Evolutionary conservation across 92 coral and sea anemone species (phyloP).

Genomic region (Montipora capitata): DNA sequence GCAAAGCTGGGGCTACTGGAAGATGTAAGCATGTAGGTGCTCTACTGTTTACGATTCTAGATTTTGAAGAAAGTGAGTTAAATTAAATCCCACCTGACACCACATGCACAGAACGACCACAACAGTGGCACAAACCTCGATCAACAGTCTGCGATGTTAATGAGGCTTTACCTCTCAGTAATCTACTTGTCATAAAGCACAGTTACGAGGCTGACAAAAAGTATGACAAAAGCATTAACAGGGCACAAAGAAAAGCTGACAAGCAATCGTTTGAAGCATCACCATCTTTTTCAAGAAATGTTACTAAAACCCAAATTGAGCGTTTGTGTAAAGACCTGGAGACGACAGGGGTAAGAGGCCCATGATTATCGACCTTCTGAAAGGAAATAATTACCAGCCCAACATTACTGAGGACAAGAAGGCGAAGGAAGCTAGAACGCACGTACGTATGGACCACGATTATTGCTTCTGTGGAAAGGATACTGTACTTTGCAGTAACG

Average conservation of each 20-base stretch:
- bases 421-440: not conserved
- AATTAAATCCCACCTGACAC: slow-evolving; percentile 35
- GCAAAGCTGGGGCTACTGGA: slow-evolving; percentile 61
- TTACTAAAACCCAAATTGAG: slow-evolving; percentile 44
- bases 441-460: not conserved
- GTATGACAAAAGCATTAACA: slow-evolving; percentile 20
- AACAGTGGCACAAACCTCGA: slow-evolving; percentile 65
- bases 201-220: slow-evolving; percentile 63
- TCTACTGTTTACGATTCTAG: slow-evolving; percentile 49
- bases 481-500: too few species aligned
- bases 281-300: slow-evolving; percentile 56
- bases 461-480: not conserved
- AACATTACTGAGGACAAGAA: not conserved
- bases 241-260: slow-evolving; percentile 38
- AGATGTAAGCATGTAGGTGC: slow-evolving; percentile 64
- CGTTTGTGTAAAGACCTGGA: slow-evolving; percentile 26
- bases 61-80: slow-evolving; percentile 47
- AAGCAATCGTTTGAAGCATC: slow-evolving; percentile 26
- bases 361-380: slow-evolving; percentile 42
- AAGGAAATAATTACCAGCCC: slow-evolving; percentile 27
- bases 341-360: not conserved
- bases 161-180: slow-evolving; percentile 25
- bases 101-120: slow-evolving; percentile 58
- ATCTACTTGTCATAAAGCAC: slow-evolving; percentile 55
- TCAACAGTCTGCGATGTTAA: not conserved